Evolutionary conservation across 2,113 vertebrate genomes (phyloP), one percentile per base, ranked within the genome.

Genomic region (Marmota monax): DNA sequence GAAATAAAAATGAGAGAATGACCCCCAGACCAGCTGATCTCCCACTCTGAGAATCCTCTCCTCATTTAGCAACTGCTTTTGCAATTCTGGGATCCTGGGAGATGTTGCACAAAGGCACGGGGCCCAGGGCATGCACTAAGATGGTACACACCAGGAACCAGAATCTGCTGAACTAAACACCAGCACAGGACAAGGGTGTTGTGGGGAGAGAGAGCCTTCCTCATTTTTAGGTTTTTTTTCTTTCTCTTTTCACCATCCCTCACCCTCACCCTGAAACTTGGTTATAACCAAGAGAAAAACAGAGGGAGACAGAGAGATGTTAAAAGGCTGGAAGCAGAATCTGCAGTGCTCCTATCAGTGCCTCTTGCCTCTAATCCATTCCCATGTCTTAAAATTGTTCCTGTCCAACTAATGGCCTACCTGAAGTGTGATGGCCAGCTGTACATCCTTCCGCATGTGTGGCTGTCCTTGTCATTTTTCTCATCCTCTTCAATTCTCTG

Each of bases 61-160:
- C 48, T 51, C 25, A n/a, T 11, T 89, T 23, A 88, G 61, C 4
- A 72, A 39, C 51, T 37, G 8, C 4, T 18, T 4, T 58, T 2
- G 67, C 56, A 83, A 27, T 25, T 61, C 14, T 39, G 69, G 37
- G 13, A 58, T 78, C 58, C 63, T 45, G 45, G 18, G 67, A 83
- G 27, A 45, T 39, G 5, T 4, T 16, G 4, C 23, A 20, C 39
- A 78, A 51, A 74, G 69, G 82, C 8, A 5, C 0, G 0, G 48
- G 53, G 7, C 17, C 65, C 32, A 8, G 29, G 82, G 32, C 12
- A 56, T 14, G 7, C 1, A 5, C 23, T 80, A 14, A 25, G 65
- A 45, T 32, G n/a, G 14, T 34, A 34, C 7, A 5, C 17, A 29
- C 63, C 2, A 29, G 67, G 82, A 73, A 53, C 7, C 69, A 82